Percentiles rank a stretch among this genome's conserved stretches.
phyloP scores from a whole-genome alignment of 2,113 vertebrate species.

The Urocynchramus pylzowi region DNA sequence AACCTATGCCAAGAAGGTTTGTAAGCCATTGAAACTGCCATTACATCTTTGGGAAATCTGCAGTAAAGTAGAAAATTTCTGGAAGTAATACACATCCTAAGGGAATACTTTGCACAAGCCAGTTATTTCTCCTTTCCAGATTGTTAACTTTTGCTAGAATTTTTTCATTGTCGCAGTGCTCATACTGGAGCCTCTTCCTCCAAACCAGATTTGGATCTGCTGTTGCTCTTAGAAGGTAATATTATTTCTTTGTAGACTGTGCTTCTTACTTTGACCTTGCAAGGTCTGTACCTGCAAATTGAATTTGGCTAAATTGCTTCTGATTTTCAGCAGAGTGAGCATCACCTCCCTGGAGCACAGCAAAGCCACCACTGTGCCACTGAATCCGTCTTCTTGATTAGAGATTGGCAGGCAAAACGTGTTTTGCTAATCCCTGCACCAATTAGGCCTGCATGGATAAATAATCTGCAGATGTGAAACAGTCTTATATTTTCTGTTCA shows the following conservation, averaged over 20 bases:
- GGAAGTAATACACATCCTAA: neutral
- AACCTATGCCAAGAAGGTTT: neutral
- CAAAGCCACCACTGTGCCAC: neutral
- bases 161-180: neutral
- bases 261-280: conserved; percentile 16
- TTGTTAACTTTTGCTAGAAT: neutral
- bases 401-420: conserved; percentile 23
- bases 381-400: conserved; percentile 14
- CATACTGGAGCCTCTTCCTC: neutral
- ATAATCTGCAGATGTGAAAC: neutral
- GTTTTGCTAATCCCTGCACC: conserved; percentile 2
- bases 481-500: neutral
- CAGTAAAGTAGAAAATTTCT: neutral
- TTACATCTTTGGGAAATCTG: neutral
- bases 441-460: neutral
- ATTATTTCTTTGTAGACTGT: neutral
- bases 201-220: neutral
- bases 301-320: conserved; percentile 20
- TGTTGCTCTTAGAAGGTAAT: neutral
- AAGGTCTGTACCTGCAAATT: conserved; percentile 22
- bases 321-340: conserved; percentile 19
- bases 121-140: neutral
- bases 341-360: neutral
- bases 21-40: neutral
- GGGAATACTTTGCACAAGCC: neutral